Evolutionary conservation across 2,888 invertebrate species (phyloP).

Genomic region (Pachycephus smyrnensis): DNA sequence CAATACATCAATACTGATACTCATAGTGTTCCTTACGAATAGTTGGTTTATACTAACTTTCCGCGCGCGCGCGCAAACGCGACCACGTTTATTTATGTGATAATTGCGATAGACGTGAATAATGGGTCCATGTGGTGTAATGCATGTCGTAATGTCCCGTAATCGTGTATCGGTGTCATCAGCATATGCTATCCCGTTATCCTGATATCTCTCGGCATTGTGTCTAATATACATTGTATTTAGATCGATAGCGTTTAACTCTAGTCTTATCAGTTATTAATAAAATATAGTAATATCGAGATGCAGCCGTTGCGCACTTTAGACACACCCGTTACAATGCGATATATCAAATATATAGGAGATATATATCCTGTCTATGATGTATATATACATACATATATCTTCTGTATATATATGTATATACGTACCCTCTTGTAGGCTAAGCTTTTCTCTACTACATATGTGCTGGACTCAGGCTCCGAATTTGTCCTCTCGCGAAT

Average conservation of each 20-base stretch:
- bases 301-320: conserved; percentile 56
- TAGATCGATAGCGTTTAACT: conserved; percentile 32
- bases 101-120: neutral
- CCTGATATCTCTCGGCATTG: conserved; percentile 6
- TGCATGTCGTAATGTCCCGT: neutral
- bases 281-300: conserved; percentile 62
- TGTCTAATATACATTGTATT: conserved; percentile 6
- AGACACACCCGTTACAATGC: conserved; percentile 58
- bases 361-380: conserved; percentile 35
- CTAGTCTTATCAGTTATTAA: conserved; percentile 56
- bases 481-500: conserved; percentile 28
- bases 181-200: conserved; percentile 16
- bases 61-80: neutral
- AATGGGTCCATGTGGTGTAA: neutral
- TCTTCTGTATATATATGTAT: conserved; percentile 7
- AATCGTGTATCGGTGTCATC: conserved; percentile 1
- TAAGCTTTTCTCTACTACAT: conserved; percentile 50
- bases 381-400: conserved; percentile 3
- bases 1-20: conserved; percentile 26
- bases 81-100: neutral
- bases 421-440: conserved; percentile 41
- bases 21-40: conserved; percentile 14
- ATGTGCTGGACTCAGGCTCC: conserved; percentile 47
- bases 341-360: conserved; percentile 59
- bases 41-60: conserved; percentile 1